Evolutionary conservation across 2,888 invertebrate species (phyloP).

Genomic region (Leptura quadrifasciata): DNA sequence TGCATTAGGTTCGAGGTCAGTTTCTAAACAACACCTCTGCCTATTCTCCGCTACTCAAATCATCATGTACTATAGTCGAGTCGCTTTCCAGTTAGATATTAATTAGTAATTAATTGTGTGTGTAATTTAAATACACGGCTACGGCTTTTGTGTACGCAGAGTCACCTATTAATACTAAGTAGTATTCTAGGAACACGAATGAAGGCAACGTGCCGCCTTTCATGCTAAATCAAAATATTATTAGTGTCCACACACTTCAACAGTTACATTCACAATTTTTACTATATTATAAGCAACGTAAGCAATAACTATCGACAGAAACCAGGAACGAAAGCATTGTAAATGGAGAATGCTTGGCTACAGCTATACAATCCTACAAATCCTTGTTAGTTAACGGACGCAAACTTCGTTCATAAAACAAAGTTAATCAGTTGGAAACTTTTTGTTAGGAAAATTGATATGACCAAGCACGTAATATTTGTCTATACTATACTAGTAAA

Average conservation of each 20-base stretch:
- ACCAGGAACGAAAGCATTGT: background rate
- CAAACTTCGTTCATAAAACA: background rate
- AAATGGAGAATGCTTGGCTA: background rate
- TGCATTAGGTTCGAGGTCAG: background rate
- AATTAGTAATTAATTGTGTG: conserved; percentile 52
- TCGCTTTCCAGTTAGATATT: conserved; percentile 49
- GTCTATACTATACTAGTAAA: no score
- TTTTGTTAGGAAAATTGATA: background rate
- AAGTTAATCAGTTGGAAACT: background rate
- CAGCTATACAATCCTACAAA: no score
- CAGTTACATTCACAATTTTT: conserved; percentile 8
- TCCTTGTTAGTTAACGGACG: no score
- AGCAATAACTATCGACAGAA: background rate
- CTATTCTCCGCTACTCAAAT: background rate
- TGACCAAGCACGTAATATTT: no score
- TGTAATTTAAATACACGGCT: conserved; percentile 36
- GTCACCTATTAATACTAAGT: conserved; percentile 2
- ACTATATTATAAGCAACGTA: no score
- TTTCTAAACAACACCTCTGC: background rate
- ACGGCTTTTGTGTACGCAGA: conserved; percentile 9
- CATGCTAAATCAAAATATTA: conserved; percentile 19
- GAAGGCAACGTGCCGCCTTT: conserved; percentile 36
- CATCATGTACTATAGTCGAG: background rate
- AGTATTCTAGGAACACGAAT: conserved; percentile 22
- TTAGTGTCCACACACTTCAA: conserved; percentile 17